Evolutionary conservation across 2,797 vertebrate species (phyloP), one percentile per base, ranked within the genome.

Genomic region (Sebastes dallii): DNA sequence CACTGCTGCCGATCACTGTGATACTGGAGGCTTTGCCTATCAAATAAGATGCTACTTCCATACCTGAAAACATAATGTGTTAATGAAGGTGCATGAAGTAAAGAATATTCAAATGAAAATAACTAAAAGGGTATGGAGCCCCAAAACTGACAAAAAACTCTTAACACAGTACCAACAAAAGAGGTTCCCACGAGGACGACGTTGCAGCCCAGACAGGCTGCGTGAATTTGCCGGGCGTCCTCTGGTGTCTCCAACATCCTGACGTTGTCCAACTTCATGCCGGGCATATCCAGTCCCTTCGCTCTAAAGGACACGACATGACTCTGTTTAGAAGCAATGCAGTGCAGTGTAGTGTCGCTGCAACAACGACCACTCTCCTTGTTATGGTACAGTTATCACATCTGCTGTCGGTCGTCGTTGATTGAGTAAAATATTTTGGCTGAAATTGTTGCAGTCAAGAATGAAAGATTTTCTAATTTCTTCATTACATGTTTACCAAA

Each of bases 1-100:
- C 94, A 8, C 92, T 92, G 92, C 87, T 96, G 29, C 96, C 97
- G n/a, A 97, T 94, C 82, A 98, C 91, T 0, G 96, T 94, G 86
- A 97, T 29, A 58, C 87, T 91, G 4, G 72, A 83, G 52, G 97
- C 95, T 91, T 95, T 97, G 73, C 92, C 95, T 4, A 91, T 88
- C 80, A 97, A 91, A 83, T 95, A 96, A 46, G 96, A 96, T 0
- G 96, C 95, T 7, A 96, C 72, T 86, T 97, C 96, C 96, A 97
- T 97, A 8, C 97, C 97, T 97, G 89, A 61, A 81, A 58, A 70
- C 27, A 34, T 2, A 71, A 34, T 10, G 30, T 25, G 2, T 11
- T 22, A 11, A 69, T 42, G 20, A 70, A 3, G 30, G 12, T 22
- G 62, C 8, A 36, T 22, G 1, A 59, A 22, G 6, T 3, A 18